phyloP scores from a whole-genome alignment of 2,797 vertebrate genomes.

The Myiotriccus ornatus region DNA sequence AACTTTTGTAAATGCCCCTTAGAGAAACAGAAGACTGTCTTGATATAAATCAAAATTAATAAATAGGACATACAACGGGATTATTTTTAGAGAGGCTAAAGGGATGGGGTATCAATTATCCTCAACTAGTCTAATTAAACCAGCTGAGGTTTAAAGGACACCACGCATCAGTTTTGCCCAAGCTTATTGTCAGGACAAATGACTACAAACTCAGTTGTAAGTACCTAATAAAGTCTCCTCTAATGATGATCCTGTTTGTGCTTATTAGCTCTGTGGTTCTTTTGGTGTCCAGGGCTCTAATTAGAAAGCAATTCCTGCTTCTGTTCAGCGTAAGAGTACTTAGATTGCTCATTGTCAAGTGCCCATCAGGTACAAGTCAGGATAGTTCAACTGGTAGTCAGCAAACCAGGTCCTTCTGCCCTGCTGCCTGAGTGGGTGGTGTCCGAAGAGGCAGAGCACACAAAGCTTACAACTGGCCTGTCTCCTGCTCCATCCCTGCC shows the following conservation, averaged over 20 bases:
- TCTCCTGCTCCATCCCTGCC: background rate
- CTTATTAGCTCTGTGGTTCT: background rate
- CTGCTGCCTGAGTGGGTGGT: background rate
- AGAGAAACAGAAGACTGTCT: constrained; percentile 2
- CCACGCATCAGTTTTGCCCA: background rate
- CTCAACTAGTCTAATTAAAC: background rate
- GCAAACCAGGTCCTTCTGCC: background rate
- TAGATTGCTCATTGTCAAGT: background rate
- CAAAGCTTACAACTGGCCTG: background rate
- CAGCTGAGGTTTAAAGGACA: constrained; percentile 3
- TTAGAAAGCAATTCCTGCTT: constrained; percentile 9
- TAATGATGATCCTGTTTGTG: background rate
- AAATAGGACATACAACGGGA: background rate
- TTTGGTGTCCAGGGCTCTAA: background rate
- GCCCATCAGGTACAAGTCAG: background rate
- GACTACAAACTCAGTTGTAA: background rate
- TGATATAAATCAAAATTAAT: constrained; percentile 13
- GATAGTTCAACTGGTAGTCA: background rate
- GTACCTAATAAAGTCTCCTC: constrained; percentile 4
- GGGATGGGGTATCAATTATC: background rate
- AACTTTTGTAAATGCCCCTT: constrained; percentile 9
- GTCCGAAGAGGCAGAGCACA: background rate
- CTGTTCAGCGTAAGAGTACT: background rate
- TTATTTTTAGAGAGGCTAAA: background rate
- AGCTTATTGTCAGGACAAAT: constrained; percentile 23